phyloP scores from a whole-genome alignment of 2,113 vertebrate species.

The Sylvia atricapilla region DNA sequence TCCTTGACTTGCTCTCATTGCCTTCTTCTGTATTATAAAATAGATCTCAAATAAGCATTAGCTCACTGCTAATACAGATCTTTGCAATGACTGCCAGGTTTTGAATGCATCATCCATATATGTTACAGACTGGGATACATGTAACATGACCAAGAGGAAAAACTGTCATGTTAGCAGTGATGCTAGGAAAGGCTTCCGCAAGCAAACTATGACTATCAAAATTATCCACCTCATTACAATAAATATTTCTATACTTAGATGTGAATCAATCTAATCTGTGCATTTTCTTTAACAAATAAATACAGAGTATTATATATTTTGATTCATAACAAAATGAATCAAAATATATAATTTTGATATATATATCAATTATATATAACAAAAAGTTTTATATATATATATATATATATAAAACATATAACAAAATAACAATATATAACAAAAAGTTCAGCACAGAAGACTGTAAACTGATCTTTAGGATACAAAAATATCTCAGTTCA shows the following conservation, averaged over 20 bases:
- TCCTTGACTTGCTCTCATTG: background rate
- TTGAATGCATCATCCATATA: background rate
- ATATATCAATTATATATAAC: too few species aligned
- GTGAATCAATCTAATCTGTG: background rate
- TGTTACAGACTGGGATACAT: background rate
- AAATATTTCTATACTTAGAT: background rate
- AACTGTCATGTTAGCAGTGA: background rate
- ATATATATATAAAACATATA: too few species aligned
- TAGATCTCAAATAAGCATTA: background rate
- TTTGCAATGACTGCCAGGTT: background rate
- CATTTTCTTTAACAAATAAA: background rate
- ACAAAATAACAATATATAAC: too few species aligned
- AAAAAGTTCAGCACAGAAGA: background rate
- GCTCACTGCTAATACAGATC: background rate
- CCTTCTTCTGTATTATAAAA: background rate
- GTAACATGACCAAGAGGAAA: background rate
- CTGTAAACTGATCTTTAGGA: background rate
- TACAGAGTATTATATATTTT: background rate
- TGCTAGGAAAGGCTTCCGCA: background rate
- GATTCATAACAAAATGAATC: background rate
- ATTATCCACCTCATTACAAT: background rate
- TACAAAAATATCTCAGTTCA: background rate
- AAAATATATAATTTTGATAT: too few species aligned
- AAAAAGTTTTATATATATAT: too few species aligned
- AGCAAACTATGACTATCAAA: background rate